Base-by-base conservation (phyloP, 2,888 invertebrate genomes). In the Drosophila mimica region DNA sequence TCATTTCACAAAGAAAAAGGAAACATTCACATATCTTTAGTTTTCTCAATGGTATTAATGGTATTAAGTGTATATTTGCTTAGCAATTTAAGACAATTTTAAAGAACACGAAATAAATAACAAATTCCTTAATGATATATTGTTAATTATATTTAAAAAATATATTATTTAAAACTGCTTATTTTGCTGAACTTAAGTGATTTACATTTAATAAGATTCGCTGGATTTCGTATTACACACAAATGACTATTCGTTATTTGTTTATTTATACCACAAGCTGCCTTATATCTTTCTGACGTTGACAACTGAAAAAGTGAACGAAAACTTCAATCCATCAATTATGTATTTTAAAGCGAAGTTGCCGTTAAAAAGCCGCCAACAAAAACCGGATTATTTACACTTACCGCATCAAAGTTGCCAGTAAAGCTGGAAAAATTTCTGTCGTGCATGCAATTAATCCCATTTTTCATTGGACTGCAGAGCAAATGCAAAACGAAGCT, bases 361-460 rank as follows among this genome's bases (percentile, higher is more conserved):
- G 40, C 57, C 28, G 38, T 25, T 25, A 46, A 46, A 15, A 25
- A 49, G 30, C 59, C 15, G 28, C 43, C 43, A 69, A 33, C 34
- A 56, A 57, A 56, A 57, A 25, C 28, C 25, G 17, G 17, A 36
- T 66, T 70, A 54, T 66, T 53, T 70, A 43, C 49, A 38, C 38
- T 33, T 13, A 40, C 74, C 34, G 17, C 46, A 46, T 7, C 36
- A 46, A 54, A 65, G 52, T 71, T 76, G 34, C 7, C 28, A 31
- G 20, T 30, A 40, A 48, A 28, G 13, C 64, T 33, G 53, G 40
- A 58, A 36, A 31, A 40, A 49, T 51, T 28, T 58, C 31, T 17
- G 49, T 31, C 53, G 64, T 31, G 34, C 38, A 54, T 72, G 75
- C 67, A 82, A 83, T 83, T 88, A 76, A 84, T 79, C 59, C 53